These are phyloP conservation scores for Galerucella calmariensis DNA, from an alignment of 2,888 invertebrate species.

Conservation along the genomic window DNA sequence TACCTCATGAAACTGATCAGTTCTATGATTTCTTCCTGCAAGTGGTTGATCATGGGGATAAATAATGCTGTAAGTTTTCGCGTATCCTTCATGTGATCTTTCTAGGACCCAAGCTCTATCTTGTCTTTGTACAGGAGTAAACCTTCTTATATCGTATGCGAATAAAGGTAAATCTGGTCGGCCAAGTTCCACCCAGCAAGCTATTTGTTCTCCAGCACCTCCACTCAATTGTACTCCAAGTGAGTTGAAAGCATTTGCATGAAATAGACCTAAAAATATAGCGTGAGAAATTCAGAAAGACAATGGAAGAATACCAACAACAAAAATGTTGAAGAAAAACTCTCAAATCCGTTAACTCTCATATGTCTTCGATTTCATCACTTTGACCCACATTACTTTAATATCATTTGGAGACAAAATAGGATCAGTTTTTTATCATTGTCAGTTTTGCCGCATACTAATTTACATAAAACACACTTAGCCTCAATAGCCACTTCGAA, in stretches of 20 bases:
- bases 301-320: too few species aligned
- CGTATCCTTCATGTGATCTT: conserved; percentile 90
- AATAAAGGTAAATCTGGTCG: conserved; percentile 89
- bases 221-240: conserved; percentile 93
- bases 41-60: conserved; percentile 87
- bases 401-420: too few species aligned
- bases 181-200: conserved; percentile 85
- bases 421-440: too few species aligned
- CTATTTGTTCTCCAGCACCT: conserved; percentile 86
- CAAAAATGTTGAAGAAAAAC: too few species aligned
- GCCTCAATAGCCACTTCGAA: too few species aligned
- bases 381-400: too few species aligned
- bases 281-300: too few species aligned
- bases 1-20: conserved; percentile 76
- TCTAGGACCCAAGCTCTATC: conserved; percentile 82
- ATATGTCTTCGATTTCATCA: too few species aligned
- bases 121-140: conserved; percentile 77
- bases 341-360: too few species aligned
- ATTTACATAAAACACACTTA: too few species aligned
- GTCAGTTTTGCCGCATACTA: too few species aligned
- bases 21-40: conserved; percentile 79
- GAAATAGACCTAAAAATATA: conserved; percentile 74
- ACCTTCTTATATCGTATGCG: conserved; percentile 85
- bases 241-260: conserved; percentile 90
- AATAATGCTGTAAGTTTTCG: conserved; percentile 83